Evolutionary conservation across 2,888 invertebrate species (phyloP).

Genomic region (Tetanocera ferruginea): DNA sequence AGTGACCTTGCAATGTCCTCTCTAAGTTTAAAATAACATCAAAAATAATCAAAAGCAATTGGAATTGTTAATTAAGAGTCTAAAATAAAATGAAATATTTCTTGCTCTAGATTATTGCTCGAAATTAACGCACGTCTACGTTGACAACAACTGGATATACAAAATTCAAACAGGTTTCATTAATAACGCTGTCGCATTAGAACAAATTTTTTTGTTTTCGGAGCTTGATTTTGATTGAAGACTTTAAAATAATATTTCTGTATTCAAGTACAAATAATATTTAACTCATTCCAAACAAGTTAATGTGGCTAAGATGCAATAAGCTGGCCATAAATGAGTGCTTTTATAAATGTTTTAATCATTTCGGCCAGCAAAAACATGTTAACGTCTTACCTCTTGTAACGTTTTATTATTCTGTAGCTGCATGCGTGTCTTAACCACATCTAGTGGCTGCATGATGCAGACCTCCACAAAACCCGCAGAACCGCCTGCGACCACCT

Average conservation of each 20-base stretch:
- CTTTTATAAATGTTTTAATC: neutral
- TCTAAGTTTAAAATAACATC: neutral
- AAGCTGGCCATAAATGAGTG: too few relatives aligned
- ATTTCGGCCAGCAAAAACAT: neutral
- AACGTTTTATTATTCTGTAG: slow-evolving; percentile 73
- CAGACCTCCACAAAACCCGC: slow-evolving; percentile 96
- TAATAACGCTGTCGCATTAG: too few relatives aligned
- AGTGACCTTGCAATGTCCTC: slow-evolving; percentile 34
- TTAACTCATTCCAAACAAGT: too few relatives aligned
- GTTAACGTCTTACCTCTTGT: slow-evolving; percentile 56
- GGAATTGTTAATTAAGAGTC: neutral
- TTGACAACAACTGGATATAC: too few relatives aligned
- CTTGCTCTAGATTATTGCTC: neutral
- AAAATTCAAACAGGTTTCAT: too few relatives aligned
- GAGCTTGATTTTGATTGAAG: too few relatives aligned
- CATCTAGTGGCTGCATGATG: slow-evolving; percentile 95
- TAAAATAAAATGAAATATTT: neutral
- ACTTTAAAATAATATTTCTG: too few relatives aligned
- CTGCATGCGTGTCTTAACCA: slow-evolving; percentile 92
- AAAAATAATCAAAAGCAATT: neutral
- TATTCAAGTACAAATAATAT: too few relatives aligned
- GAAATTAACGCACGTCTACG: neutral
- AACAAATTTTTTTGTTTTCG: too few relatives aligned
- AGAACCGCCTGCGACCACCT: slow-evolving; percentile 82
- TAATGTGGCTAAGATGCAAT: too few relatives aligned